Evolutionary conservation across 1,140 invertebrate species (phyloP), one percentile per base, ranked within the genome.

Genomic region (Chymomyza costata): DNA sequence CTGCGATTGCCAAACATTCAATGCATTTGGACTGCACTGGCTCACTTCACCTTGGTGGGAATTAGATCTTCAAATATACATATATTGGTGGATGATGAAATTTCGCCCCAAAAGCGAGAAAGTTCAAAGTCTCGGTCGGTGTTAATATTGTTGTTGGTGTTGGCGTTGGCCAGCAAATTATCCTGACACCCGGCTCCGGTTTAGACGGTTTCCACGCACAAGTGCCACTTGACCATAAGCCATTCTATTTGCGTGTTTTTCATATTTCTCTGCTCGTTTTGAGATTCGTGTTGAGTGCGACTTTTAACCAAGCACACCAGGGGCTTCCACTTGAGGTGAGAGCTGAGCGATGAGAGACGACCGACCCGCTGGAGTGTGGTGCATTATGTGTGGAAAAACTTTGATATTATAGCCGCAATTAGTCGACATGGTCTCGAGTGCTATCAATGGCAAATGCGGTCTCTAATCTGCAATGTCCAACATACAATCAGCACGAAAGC

Each of bases 331-430:
- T 59, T 48, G 54, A 59, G 64, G 50, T 53, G 25, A 18, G 35
- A 34, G 32, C 10, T 19, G 28, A 10, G 25, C n/a, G 49, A 21
- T 17, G 30, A 6, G 2, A 6, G 37, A 7, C n/a, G 67, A 49
- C 25, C 49, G 54, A n/a, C n/a, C n/a, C 21, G 21, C 34, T 34
- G n/a, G 44, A 58, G 56, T 73, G 35, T 38, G 35, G 35, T 14
- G 35, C 10, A 63, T 78, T 76, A 69, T 69, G 70, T 66, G 50
- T n/a, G n/a, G n/a, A n/a, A n/a, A n/a, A 57, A 76, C 62, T 76
- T 63, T 78, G 73, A 80, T 78, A 78, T 66, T 63, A 71, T 70
- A 78, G 52, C 67, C 64, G 71, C 71, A 78, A 78, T 78, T 78
- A 78, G 71, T 78, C 66, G 71, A 78, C 71, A 56, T 57, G 56